Conservation (phyloP, 2,113 vertebrate genomes). For the Heterotilapia buettikoferi region DNA sequence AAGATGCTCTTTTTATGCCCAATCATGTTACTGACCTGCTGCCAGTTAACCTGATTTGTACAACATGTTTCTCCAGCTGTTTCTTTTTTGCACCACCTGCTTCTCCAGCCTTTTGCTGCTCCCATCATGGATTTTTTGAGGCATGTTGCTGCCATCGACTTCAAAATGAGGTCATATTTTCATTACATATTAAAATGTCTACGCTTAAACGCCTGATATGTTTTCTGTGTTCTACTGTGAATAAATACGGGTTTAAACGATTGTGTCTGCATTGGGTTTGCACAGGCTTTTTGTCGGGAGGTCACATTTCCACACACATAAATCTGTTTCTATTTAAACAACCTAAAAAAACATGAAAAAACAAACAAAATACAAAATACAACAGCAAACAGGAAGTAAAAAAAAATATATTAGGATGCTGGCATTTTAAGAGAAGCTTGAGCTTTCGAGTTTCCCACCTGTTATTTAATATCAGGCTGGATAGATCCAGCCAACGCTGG, state of each 20-base stretch:
- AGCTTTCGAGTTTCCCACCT: rapidly evolving
- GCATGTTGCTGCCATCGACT: not conserved
- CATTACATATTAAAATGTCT: not conserved
- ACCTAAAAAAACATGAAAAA: not conserved
- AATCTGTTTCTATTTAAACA: not conserved
- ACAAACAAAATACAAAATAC: rapidly evolving
- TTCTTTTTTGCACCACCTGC: not conserved
- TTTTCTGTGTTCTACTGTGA: not conserved
- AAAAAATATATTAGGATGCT: rapidly evolving
- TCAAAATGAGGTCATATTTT: not conserved
- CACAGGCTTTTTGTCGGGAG: rapidly evolving
- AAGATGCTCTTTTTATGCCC: not conserved
- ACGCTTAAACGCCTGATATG: rapidly evolving
- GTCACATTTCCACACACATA: not conserved
- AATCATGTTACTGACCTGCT: not conserved
- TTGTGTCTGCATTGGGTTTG: not conserved
- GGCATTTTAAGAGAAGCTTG: not conserved
- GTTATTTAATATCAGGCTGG: rapidly evolving
- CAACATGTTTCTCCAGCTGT: not conserved
- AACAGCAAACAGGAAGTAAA: not conserved
- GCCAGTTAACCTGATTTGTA: rapidly evolving
- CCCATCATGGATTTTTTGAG: not conserved
- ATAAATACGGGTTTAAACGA: not conserved
- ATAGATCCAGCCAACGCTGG: not conserved
- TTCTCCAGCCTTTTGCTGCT: not conserved